Evolutionary conservation across 92 coral and sea anemone genomes (phyloP).

Genomic region (Actinostola sp.): DNA sequence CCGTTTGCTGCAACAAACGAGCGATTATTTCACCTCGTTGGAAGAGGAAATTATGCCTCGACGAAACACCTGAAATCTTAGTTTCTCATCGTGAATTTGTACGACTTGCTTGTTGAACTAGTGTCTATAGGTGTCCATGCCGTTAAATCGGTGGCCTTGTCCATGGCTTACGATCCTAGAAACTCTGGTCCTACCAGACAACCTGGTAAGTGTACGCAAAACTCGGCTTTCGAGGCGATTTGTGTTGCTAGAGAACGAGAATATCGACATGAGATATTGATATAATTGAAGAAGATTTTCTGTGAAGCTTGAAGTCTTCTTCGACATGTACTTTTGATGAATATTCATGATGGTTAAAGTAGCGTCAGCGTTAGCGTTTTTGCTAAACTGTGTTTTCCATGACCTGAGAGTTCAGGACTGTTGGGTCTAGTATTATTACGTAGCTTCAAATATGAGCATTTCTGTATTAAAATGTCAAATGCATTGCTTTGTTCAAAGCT

Average conservation of each 20-base stretch:
- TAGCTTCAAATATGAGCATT: neutral
- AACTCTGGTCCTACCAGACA: neutral
- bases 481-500: too few species aligned
- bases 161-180: constrained; percentile 37
- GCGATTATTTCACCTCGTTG: constrained; percentile 31
- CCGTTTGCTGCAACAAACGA: constrained; percentile 19
- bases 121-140: constrained; percentile 46
- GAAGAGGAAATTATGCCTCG: constrained; percentile 31
- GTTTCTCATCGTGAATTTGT: constrained; percentile 38
- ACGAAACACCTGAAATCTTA: constrained; percentile 19
- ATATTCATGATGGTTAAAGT: constrained; percentile 31
- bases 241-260: constrained; percentile 31
- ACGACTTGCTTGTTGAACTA: constrained; percentile 47
- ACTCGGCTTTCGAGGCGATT: neutral
- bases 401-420: neutral
- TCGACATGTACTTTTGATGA: constrained; percentile 3
- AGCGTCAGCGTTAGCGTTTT: constrained; percentile 30
- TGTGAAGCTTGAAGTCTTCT: neutral
- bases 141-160: constrained; percentile 42
- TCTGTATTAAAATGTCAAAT: neutral
- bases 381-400: too few species aligned
- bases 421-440: neutral
- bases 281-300: constrained; percentile 2
- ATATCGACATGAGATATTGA: neutral
- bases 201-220: constrained; percentile 20